Base-by-base conservation (phyloP, 2,888 invertebrate species). In the Machimus atricapillus region DNA sequence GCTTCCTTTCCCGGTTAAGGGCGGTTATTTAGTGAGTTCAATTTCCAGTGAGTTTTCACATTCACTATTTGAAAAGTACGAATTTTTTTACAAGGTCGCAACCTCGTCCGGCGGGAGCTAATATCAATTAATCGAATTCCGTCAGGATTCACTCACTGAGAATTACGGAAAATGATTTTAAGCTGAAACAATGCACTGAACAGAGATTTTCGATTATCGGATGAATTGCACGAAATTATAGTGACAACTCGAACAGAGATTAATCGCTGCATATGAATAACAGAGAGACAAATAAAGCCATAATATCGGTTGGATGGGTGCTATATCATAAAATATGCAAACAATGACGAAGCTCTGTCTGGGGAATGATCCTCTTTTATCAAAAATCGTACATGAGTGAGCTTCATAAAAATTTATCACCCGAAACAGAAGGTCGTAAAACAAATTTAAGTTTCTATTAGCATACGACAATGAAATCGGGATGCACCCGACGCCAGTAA, bases 371-470 rank as follows among this genome's bases (percentile, higher is more conserved):
- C 12, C 66, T 66, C 12, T 66, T 66, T 66, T 66, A 66, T 66
- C 66, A 66, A 79, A 79, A 78, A 79, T 52, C 52, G 16, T 79
- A 79, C 52, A 79, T 52, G 46, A 31, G 52, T 79, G 52, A 27
- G 52, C 12, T 79, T 52, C 79, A 79, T 79, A 79, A 79, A 79
- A 79, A 79, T 79, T 79, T 79, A 79, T 79, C 52, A 79, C 79
- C 52, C 52, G 79, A 52, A 79, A 79, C 79, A 52, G 79, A 79
- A 79, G 52, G 46, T 79, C 79, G 52, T 79, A 79, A 79, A 79
- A 14, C 52, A 79, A 79, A 79, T 79, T 79, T 79, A 79, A 79
- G 79, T 27, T 79, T 31, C 43, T 79, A 79, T 79, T 79, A 79
- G 79, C 79, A 79, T 79, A 79, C 79, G 31, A 79, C 79, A 79